Evolutionary conservation across 2,888 invertebrate species (phyloP), one percentile per base, ranked within the genome.

Genomic region (Xestia xanthographa): DNA sequence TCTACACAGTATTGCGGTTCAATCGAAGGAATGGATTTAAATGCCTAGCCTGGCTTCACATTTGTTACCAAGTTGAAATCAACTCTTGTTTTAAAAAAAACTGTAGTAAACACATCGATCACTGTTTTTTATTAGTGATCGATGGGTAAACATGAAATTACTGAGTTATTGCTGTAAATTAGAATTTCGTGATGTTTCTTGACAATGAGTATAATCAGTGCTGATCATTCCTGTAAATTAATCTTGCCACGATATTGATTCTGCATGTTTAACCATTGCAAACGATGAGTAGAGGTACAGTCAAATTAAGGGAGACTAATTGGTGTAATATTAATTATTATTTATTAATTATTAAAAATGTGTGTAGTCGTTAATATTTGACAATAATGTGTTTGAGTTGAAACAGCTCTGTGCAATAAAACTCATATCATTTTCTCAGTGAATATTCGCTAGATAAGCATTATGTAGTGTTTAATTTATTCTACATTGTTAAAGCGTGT

Each of bases 311-410:
- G 38, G 60, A 79, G 75, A 58, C 41, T 66, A 41, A 63, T 41
- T 63, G 17, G 63, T 58, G 14, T 63, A 22, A 62, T 38, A 48
- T 66, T 45, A 48, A 75, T 58, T 34, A 66, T 72, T 45, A 75
- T 45, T 65, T 17, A n/a, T n/a, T n/a, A n/a, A n/a, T n/a, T n/a
- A n/a, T n/a, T 63, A 60, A 69, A 60, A 29, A 56, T 70, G 69
- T 83, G 17, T 53, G 41, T 78, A 68, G 75, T 58, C 67, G 63
- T 83, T 84, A 83, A 83, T 63, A 85, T 87, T 87, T 79, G 90
- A 91, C 91, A 91, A 90, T 91, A 91, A 90, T 80, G 83, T 86
- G 85, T 87, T 88, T 88, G 77, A 70, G 78, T 90, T 88, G 68
- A 62, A 84, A 82, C 84, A 75, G 86, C 80, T 72, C 66, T 58